Evolutionary conservation across 1,140 invertebrate species (phyloP), one percentile per base, ranked within the genome.

Genomic region (Cotesia typhae): DNA sequence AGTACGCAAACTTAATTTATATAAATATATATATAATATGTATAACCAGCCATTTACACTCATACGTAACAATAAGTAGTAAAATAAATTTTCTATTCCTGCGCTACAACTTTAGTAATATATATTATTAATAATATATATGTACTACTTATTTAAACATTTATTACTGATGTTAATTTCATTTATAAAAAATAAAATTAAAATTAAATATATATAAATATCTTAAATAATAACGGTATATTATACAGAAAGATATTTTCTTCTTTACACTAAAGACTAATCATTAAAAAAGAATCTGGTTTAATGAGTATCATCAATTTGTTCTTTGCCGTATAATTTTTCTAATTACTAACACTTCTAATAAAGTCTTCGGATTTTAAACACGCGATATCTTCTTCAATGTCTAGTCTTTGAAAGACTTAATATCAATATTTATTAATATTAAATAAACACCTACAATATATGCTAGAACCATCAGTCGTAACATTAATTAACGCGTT

Each of bases 391-490:
- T 71, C 65, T 57, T 72, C 75, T 78, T 73, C 41, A 77, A 80
- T 66, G 75, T 66, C 52, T 72, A 76, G 71, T 75, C 76, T 79
- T 77, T 70, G 73, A 79, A 74, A 41, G 63, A 55, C 74, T 74
- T 80, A 53, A 59, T 47, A 47, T 47, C 6, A 2, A 47, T 47
- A 41, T 41, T 41, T 1, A 41, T 41, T 41, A 7, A 41, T 41
- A 41, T 41, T 41, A 41, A 41, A 41, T 41, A 80, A 80, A 79
- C 76, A 78, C 38, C 74, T 82, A 83, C 80, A 81, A 83, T 81
- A 83, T 82, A 80, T 78, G 79, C 82, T 85, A 85, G 81, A 84
- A 84, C 81, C 84, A 79, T 83, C 80, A 85, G 81, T 84, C 78
- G 61, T 65, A 66, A 73, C 9, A 38, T 41, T 55, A 74, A 38